Evolutionary conservation across 92 coral and sea anemone genomes (phyloP).

Genomic region (Bergia sp.): DNA sequence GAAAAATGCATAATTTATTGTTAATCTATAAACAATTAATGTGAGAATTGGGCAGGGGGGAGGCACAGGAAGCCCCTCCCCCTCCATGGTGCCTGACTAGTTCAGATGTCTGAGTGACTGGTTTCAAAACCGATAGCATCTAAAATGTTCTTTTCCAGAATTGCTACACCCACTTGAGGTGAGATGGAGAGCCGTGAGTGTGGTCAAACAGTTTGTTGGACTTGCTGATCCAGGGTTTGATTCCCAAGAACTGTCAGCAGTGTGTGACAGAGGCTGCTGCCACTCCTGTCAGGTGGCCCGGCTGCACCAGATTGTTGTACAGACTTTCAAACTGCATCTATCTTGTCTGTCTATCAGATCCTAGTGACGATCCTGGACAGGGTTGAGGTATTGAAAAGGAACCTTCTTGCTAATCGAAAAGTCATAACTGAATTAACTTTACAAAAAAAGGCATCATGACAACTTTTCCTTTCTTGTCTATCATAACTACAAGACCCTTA

Average conservation of each 20-base stretch:
- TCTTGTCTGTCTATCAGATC: background rate
- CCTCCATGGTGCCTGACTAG: too few species aligned
- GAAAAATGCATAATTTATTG: too few species aligned
- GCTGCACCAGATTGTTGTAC: constrained; percentile 27
- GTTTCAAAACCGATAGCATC: background rate
- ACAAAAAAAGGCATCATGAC: too few species aligned
- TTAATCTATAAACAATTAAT: too few species aligned
- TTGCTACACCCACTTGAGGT: constrained; percentile 65
- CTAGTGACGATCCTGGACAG: background rate
- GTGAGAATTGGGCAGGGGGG: too few species aligned
- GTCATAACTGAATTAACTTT: too few species aligned
- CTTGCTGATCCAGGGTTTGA: constrained; percentile 54
- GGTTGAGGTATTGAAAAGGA: background rate
- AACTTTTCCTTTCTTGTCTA: too few species aligned
- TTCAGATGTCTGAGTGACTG: too few species aligned
- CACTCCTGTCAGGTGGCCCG: constrained; percentile 54
- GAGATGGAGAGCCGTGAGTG: constrained; percentile 71
- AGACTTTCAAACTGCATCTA: background rate
- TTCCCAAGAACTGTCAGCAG: constrained; percentile 20
- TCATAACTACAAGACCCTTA: too few species aligned
- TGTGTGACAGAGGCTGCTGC: constrained; percentile 72
- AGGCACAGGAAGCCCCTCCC: too few species aligned
- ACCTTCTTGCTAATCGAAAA: background rate
- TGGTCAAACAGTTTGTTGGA: constrained; percentile 63
- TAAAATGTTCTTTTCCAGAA: constrained; percentile 40